Evolutionary conservation across 2,113 vertebrate species (phyloP).

Genomic region (Nothobranchius kuhntae): DNA sequence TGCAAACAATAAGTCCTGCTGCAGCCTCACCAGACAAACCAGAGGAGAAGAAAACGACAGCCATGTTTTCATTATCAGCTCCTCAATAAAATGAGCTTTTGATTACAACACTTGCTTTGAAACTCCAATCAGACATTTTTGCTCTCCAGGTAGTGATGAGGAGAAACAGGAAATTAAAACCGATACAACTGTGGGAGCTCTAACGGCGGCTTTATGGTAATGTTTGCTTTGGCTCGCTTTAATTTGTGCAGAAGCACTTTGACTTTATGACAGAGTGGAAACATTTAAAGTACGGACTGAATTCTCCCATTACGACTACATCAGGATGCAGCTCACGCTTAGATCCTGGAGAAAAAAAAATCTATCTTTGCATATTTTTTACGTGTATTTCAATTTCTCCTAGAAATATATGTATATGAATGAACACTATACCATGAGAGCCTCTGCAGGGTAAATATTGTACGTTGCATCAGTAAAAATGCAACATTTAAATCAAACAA

Average conservation of each 20-base stretch:
- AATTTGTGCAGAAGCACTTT: conserved; percentile 55
- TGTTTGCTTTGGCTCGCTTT: conserved; percentile 34
- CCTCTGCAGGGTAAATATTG: too few species aligned
- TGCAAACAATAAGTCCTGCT: conserved; percentile 24
- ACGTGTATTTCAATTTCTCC: too few species aligned
- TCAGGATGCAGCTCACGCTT: conserved; percentile 40
- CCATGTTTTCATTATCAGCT: conserved; percentile 45
- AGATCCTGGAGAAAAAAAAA: conserved; percentile 35
- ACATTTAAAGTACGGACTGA: conserved; percentile 56
- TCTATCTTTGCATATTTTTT: conserved; percentile 17
- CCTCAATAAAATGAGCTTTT: conserved; percentile 18
- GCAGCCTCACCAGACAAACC: conserved; percentile 20
- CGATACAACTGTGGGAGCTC: conserved; percentile 9
- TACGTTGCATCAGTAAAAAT: too few species aligned
- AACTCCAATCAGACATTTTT: conserved; percentile 19
- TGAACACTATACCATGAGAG: too few species aligned
- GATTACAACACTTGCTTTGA: conserved; percentile 33
- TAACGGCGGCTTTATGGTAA: conserved; percentile 31
- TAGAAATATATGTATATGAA: too few species aligned
- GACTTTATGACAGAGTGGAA: conserved; percentile 32
- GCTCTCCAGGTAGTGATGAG: conserved; percentile 35
- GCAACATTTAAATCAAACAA: too few species aligned
- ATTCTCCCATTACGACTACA: conserved; percentile 18
- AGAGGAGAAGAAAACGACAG: conserved; percentile 27
- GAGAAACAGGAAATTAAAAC: conserved; percentile 21